phyloP scores from a whole-genome alignment of 2,797 vertebrate species.

The Melanotaenia pygmaea region DNA sequence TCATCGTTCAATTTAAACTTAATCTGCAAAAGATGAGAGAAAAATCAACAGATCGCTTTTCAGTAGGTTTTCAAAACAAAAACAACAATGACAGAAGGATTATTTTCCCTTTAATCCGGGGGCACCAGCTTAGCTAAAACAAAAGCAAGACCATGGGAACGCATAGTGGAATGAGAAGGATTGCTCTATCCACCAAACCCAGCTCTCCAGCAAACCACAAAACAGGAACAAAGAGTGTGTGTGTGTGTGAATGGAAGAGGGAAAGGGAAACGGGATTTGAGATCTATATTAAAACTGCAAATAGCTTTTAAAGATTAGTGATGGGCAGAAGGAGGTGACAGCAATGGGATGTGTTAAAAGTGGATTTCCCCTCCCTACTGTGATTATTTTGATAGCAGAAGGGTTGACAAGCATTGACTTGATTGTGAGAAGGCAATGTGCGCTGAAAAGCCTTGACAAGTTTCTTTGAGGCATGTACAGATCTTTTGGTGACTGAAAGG shows the following conservation, averaged over 20 bases:
- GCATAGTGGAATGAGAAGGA: conserved; percentile 68
- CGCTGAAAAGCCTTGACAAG: conserved; percentile 77
- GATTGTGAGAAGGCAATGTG: conserved; percentile 72
- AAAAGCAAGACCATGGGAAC: conserved; percentile 79
- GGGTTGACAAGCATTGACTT: conserved; percentile 78
- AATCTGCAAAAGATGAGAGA: conserved; percentile 79
- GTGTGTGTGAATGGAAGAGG: conserved; percentile 33
- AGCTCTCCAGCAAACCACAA: conserved; percentile 73
- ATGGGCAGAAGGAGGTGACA: conserved; percentile 80
- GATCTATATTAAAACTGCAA: conserved; percentile 85
- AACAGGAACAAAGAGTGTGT: conserved; percentile 67
- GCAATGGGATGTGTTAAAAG: conserved; percentile 76
- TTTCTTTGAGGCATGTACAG: conserved; percentile 77
- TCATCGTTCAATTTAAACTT: conserved; percentile 78
- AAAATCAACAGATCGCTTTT: conserved; percentile 81
- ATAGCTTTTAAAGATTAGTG: conserved; percentile 86
- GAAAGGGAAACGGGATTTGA: conserved; percentile 79
- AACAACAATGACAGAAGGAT: conserved; percentile 80
- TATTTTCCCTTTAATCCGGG: conserved; percentile 82
- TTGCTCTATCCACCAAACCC: conserved; percentile 63
- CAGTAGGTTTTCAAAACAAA: conserved; percentile 77
- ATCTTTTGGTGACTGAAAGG: conserved; percentile 77
- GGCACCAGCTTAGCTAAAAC: conserved; percentile 81
- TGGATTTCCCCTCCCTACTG: conserved; percentile 73
- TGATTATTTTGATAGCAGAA: conserved; percentile 78